Percentiles rank a stretch among this genome's conserved stretches.
Conservation (phyloP, 2,797 vertebrate species). For the Falco biarmicus region DNA sequence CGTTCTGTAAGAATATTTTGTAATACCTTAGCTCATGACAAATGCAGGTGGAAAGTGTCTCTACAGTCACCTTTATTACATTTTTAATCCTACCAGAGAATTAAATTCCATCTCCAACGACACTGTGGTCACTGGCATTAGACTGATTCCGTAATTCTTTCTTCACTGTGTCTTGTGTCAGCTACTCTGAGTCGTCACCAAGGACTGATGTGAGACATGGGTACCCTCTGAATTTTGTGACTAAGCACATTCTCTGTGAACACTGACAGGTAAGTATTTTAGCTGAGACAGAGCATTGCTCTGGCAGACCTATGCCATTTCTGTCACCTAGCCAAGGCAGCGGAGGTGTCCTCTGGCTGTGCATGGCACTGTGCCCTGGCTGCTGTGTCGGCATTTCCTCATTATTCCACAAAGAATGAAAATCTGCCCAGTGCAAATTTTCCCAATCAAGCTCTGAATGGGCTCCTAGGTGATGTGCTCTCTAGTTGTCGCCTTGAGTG, state of each 20-base stretch:
- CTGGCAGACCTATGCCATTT: background rate
- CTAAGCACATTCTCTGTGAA: background rate
- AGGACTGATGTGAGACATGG: background rate
- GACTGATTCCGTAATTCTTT: background rate
- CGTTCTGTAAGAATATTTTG: background rate
- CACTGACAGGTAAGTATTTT: rapidly evolving
- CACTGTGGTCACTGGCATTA: background rate
- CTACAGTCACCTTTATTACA: background rate
- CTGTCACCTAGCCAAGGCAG: background rate
- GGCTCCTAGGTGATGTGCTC: background rate
- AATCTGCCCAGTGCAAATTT: background rate
- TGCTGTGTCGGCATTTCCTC: rapidly evolving
- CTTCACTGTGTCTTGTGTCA: background rate
- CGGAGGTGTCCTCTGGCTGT: background rate
- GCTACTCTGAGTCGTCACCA: background rate
- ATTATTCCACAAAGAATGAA: background rate
- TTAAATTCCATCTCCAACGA: background rate
- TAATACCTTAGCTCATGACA: background rate
- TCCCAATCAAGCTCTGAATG: background rate
- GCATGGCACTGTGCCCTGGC: background rate
- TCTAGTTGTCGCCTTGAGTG: background rate
- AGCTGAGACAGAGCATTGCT: background rate
- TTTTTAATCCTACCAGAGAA: background rate
- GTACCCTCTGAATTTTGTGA: background rate
- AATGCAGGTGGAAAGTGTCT: background rate